Conservation (phyloP, 2,113 vertebrate species). For the Cyanoderma ruficeps region DNA sequence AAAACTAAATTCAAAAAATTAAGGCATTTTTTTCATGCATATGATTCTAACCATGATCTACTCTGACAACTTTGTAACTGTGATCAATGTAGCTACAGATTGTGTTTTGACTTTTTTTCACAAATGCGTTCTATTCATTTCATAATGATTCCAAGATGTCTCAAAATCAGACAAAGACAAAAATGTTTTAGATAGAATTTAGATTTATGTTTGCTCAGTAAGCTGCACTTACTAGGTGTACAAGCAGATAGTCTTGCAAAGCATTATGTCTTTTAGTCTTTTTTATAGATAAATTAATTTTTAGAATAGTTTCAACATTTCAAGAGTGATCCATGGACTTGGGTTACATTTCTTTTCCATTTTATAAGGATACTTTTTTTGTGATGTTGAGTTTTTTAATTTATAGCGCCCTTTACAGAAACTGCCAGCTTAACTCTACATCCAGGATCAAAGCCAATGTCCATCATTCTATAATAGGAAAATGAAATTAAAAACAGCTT, state of each 20-base stretch:
- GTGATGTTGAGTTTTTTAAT: neutral
- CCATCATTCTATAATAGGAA: slow-evolving; percentile 35
- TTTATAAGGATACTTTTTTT: slow-evolving; percentile 25
- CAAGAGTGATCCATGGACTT: slow-evolving; percentile 1
- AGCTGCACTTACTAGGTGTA: neutral
- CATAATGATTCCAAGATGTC: neutral
- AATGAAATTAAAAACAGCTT: slow-evolving; percentile 23
- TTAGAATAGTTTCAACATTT: neutral
- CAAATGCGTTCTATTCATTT: neutral
- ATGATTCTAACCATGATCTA: neutral
- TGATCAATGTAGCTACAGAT: neutral
- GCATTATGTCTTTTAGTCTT: neutral
- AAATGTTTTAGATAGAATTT: neutral
- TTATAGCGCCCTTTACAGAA: neutral
- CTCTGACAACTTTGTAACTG: neutral
- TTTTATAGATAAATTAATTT: neutral
- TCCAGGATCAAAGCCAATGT: slow-evolving; percentile 43
- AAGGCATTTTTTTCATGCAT: neutral
- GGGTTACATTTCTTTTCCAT: slow-evolving; percentile 4
- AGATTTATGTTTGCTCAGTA: neutral
- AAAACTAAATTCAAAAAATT: neutral
- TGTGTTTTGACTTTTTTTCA: neutral
- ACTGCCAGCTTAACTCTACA: slow-evolving; percentile 21
- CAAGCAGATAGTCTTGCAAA: neutral
- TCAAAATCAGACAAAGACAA: neutral